These are phyloP conservation scores for Theodoxus fluviatilis DNA, from an alignment of 2,888 invertebrate genomes.

Conservation along the genomic window DNA sequence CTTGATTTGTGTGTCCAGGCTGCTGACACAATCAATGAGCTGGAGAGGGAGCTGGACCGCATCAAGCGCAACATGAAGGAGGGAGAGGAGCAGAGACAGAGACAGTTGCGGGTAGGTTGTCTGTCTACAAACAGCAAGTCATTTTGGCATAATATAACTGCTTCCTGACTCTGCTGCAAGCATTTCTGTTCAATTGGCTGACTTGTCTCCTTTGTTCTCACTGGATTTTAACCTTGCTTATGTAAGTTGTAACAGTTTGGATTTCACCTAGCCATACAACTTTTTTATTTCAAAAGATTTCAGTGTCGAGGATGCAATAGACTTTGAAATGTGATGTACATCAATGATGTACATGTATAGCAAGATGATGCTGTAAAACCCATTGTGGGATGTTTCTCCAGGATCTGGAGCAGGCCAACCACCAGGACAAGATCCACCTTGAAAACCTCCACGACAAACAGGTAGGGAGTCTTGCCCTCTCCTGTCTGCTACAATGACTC, in stretches of 20 bases:
- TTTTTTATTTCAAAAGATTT: no score
- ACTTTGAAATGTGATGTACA: no score
- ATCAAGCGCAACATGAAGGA: slow-evolving; percentile 56
- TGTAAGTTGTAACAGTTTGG: no score
- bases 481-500: no score
- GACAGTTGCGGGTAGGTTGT: slow-evolving; percentile 51
- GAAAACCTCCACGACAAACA: slow-evolving; percentile 62
- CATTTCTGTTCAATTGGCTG: neutral
- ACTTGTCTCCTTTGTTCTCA: neutral
- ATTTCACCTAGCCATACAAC: no score
- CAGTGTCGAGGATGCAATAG: no score
- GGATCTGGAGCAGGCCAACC: slow-evolving; percentile 59
- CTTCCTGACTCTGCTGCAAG: no score
- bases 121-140: neutral
- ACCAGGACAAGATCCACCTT: slow-evolving; percentile 57
- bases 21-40: slow-evolving; percentile 54
- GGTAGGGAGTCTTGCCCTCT: no score
- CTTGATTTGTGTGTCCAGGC: slow-evolving; percentile 42
- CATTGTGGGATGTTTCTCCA: slow-evolving; percentile 31
- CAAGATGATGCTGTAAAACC: neutral
- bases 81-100: slow-evolving; percentile 53
- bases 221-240: neutral
- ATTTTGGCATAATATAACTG: neutral
- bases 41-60: slow-evolving; percentile 55
- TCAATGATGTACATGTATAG: no score